A percentile compares a stretch with the other conserved stretches of the same genome.
phyloP scores from a whole-genome alignment of 1,140 invertebrate genomes.

The Pararge aegeria region DNA sequence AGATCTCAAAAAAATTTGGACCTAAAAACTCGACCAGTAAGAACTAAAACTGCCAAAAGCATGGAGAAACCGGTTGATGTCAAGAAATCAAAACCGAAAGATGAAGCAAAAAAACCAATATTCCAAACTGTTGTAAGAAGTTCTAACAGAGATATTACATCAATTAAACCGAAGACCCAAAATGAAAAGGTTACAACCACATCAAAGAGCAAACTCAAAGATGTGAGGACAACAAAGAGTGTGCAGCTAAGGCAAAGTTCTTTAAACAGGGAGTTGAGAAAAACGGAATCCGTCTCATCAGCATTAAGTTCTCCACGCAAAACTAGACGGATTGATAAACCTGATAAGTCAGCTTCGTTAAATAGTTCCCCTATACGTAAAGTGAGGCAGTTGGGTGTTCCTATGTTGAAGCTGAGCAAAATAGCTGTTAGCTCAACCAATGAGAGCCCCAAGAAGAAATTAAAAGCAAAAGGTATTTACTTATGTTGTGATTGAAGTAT shows the following conservation, averaged over 20 bases:
- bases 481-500: not conserved
- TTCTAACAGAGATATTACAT: slow-evolving; percentile 45
- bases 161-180: slow-evolving; percentile 46
- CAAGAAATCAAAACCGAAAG: slow-evolving; percentile 52
- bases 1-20: slow-evolving; percentile 52
- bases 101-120: slow-evolving; percentile 65
- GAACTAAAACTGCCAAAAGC: slow-evolving; percentile 53
- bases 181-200: slow-evolving; percentile 61
- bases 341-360: slow-evolving; percentile 67
- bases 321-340: slow-evolving; percentile 71
- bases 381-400: slow-evolving; percentile 67
- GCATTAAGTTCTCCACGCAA: slow-evolving; percentile 67
- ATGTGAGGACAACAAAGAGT: slow-evolving; percentile 60
- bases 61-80: slow-evolving; percentile 64
- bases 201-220: slow-evolving; percentile 53
- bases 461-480: slow-evolving; percentile 42
- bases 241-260: slow-evolving; percentile 64
- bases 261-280: slow-evolving; percentile 58
- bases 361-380: slow-evolving; percentile 76
- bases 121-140: slow-evolving; percentile 72
- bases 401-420: slow-evolving; percentile 53
- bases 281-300: slow-evolving; percentile 57
- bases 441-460: slow-evolving; percentile 65
- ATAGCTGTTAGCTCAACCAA: slow-evolving; percentile 58
- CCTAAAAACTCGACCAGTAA: slow-evolving; percentile 58